Base-by-base conservation (phyloP, 2,888 invertebrate genomes). In the Diarsia mendica region DNA sequence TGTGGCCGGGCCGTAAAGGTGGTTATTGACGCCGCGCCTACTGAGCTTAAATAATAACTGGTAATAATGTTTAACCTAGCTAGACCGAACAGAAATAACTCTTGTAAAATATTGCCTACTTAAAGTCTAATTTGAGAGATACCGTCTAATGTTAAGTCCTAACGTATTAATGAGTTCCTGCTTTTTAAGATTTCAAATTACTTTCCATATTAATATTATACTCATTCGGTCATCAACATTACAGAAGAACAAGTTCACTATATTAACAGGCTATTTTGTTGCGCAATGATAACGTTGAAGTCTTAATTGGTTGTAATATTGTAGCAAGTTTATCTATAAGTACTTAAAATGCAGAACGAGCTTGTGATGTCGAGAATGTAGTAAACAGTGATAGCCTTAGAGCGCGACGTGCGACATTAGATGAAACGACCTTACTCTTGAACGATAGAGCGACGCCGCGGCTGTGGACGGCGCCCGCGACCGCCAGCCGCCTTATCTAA, bases 371-470 rank as follows among this genome's bases (percentile, higher is more conserved):
- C 55, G 68, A 65, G 58, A 71, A 69, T 75, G 13, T 67, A 84
- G 46, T 80, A 70, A 81, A 78, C 69, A 72, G 68, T 71, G 77
- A 78, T 84, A 87, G 73, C 75, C 76, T 73, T 69, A 69, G 67
- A 88, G 86, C 89, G 85, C 89, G 84, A 86, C 85, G 49, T 84
- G 89, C 85, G 83, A 88, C 88, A 88, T 85, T 91, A 91, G 91
- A 90, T 88, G 89, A 90, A 85, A 88, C 89, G 95, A 94, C 96
- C 96, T 96, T 95, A 95, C 93, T 95, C 96, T 96, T 96, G 96
- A 96, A 96, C 95, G 96, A 95, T 96, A 95, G 92, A 92, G 91
- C 87, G 82, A 74, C 74, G 44, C 90, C 87, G 72, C 63, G 66
- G 82, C 81, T 70, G 85, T 86, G 91, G 89, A 89, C 92, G 89